These are phyloP conservation scores for Halcyon leucocephala DNA, from an alignment of 2,797 vertebrate genomes.

Conservation along the genomic window DNA sequence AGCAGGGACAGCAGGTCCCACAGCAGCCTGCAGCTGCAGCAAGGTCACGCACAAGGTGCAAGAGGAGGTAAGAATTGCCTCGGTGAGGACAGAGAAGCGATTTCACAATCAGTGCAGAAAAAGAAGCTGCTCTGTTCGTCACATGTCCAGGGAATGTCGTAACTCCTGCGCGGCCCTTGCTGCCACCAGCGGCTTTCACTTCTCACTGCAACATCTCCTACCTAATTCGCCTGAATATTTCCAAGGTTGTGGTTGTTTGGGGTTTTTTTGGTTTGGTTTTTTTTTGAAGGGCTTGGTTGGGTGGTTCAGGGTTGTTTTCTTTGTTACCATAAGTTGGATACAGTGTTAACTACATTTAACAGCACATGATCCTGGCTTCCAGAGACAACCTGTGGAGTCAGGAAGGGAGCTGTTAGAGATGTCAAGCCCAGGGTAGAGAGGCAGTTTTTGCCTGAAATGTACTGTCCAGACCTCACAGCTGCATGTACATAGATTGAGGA, in stretches of 20 bases:
- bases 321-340: neutral
- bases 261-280: neutral
- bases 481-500: neutral
- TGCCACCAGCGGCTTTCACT: accelerated
- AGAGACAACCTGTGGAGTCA: neutral
- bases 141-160: neutral
- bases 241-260: too few relatives aligned
- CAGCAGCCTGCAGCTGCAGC: neutral
- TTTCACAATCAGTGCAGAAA: neutral
- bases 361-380: neutral
- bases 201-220: neutral
- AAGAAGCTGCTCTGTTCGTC: accelerated
- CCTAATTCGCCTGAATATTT: neutral
- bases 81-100: accelerated
- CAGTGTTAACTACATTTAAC: neutral
- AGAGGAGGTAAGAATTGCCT: neutral
- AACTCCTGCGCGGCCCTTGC: accelerated
- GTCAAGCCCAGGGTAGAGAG: neutral
- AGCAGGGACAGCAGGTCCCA: neutral
- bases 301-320: neutral
- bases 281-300: neutral
- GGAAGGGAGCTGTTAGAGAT: neutral
- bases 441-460: neutral
- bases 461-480: neutral
- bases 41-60: neutral